Conservation (phyloP, 2,797 vertebrate genomes). For the Urophycis tenuis region DNA sequence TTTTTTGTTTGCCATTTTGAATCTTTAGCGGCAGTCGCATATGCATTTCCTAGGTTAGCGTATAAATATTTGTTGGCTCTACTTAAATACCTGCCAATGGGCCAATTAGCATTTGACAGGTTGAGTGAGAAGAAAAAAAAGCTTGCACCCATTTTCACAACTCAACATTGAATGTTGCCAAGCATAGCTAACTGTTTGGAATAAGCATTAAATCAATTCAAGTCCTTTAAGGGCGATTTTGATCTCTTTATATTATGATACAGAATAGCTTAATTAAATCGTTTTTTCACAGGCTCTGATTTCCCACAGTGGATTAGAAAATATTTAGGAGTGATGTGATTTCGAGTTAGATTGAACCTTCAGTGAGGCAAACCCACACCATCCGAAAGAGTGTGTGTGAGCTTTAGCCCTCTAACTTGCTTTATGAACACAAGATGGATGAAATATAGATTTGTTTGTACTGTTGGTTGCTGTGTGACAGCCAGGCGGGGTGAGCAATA, state of each 20-base stretch:
- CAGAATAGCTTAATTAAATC: background rate
- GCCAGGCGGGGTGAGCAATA: background rate
- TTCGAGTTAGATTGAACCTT: background rate
- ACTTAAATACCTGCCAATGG: constrained; percentile 22
- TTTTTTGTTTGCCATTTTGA: constrained; percentile 19
- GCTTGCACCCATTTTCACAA: constrained; percentile 66
- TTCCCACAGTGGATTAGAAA: background rate
- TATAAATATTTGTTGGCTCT: background rate
- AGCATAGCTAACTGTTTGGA: constrained; percentile 56
- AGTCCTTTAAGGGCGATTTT: constrained; percentile 34
- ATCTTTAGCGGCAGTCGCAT: background rate
- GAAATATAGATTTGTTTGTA: background rate
- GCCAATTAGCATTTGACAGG: constrained; percentile 73
- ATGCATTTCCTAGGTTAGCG: background rate
- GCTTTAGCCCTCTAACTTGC: background rate
- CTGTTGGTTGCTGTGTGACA: background rate
- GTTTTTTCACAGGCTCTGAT: background rate
- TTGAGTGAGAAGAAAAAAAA: constrained; percentile 53
- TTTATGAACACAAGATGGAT: background rate
- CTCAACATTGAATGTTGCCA: constrained; percentile 66
- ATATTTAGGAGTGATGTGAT: background rate
- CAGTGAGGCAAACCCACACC: background rate
- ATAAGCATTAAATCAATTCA: constrained; percentile 60
- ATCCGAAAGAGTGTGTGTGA: background rate
- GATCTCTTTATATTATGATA: constrained; percentile 16